Evolutionary conservation across 1,140 invertebrate genomes (phyloP), one percentile per base, ranked within the genome.

Genomic region (Lordiphosa clarofinis): DNA sequence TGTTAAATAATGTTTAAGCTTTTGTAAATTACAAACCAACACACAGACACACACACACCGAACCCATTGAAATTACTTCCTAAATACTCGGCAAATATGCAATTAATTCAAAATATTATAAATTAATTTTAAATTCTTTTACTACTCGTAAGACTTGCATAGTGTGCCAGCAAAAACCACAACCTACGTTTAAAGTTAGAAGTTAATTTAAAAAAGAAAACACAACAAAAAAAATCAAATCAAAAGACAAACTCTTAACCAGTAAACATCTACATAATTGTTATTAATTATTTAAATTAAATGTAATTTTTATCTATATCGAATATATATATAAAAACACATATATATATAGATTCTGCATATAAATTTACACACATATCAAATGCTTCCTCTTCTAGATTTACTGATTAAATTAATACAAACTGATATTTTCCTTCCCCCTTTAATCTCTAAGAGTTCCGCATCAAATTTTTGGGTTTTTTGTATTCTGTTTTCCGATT

Each of bases 1-100:
- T 87, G 84, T 87, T 87, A 84, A 87, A 87, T 87, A 84, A 65
- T 87, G 76, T 62, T 67, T 87, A 87, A 87, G 84, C 60, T 62
- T 28, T 48, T 87, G 73, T 86, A 86, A 62, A 86, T 86, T 86
- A 67, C 63, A 46, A 43, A 28, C 24, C 43, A 52, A 46, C 48
- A 59, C 56, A 70, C 61, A 70, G n/a, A n/a, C n/a, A n/a, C n/a
- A n/a, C n/a, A n/a, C n/a, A n/a, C n/a, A n/a, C 56, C 13, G 75
- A 58, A 53, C 66, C 76, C 76, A 82, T 58, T 87, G 73, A 79
- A 84, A 87, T 79, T 84, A 56, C 36, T 48, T 44, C 53, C 4
- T 60, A 61, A 86, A 86, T 86, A 86, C 79, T 86, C 79, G 63
- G 54, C 69, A 58, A 49, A 63, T 44, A 61, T 73, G 69, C 79